Percentiles rank a stretch among this genome's conserved stretches.
Evolutionary conservation across 2,797 vertebrate genomes (phyloP).

Genomic region (Cheirogaleus major): DNA sequence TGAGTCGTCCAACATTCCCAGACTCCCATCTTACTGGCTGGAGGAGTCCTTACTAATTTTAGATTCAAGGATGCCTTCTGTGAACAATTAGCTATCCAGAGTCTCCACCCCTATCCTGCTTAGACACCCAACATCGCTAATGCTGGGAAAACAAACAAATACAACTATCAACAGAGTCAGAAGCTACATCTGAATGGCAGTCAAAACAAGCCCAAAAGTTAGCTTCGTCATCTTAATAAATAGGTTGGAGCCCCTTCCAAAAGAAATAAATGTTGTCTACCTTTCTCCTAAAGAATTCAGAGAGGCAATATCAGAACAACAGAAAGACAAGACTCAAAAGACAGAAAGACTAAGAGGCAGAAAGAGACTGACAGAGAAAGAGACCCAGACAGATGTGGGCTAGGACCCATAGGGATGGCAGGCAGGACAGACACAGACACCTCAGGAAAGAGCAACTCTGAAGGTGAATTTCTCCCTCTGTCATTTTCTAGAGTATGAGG

Average conservation of each 20-base stretch:
- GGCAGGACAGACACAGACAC: not conserved
- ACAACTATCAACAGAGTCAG: conserved; percentile 41
- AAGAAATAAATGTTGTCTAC: not conserved
- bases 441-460: not conserved
- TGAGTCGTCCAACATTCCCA: conserved; percentile 86
- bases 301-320: not conserved
- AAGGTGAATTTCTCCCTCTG: not conserved
- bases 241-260: not conserved
- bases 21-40: conserved; percentile 84
- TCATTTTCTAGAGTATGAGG: not conserved
- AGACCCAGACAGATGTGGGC: not conserved
- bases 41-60: conserved; percentile 86
- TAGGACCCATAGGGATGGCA: not conserved
- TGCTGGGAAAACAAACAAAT: not conserved
- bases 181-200: not conserved
- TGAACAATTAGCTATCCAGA: conserved; percentile 78
- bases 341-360: not conserved
- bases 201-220: not conserved
- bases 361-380: not conserved
- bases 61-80: conserved; percentile 79
- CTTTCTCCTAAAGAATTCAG: not conserved
- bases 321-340: not conserved
- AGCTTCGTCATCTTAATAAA: not conserved
- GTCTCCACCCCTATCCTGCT: conserved; percentile 46
- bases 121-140: conserved; percentile 14